Percentiles rank a stretch among this genome's conserved stretches.
phyloP scores from a whole-genome alignment of 2,113 vertebrate species.

The Piprites chloris region DNA sequence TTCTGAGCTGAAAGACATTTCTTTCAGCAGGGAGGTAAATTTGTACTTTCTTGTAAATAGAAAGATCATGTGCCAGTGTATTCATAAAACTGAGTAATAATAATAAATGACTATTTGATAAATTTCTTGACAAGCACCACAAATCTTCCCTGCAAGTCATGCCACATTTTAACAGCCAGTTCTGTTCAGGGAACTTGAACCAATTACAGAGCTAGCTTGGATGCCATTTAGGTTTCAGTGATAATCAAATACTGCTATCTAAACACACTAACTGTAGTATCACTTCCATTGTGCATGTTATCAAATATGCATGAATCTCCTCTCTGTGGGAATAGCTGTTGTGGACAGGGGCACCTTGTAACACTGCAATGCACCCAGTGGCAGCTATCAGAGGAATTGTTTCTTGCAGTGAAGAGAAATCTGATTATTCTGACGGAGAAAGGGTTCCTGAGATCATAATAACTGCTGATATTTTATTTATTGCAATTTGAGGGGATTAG shows the following conservation, averaged over 20 bases:
- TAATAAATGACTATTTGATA: background rate
- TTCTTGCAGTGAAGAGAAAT: background rate
- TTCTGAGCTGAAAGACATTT: background rate
- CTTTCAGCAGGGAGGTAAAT: background rate
- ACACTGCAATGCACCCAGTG: background rate
- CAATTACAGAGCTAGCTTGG: background rate
- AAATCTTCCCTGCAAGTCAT: background rate
- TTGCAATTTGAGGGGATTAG: background rate
- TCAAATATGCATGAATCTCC: background rate
- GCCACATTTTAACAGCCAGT: background rate
- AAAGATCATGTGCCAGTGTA: background rate
- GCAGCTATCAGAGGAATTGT: background rate
- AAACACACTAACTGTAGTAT: background rate
- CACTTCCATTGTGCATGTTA: background rate
- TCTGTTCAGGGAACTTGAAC: background rate
- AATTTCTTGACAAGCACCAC: background rate
- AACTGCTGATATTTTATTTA: background rate
- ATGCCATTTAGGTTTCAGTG: background rate
- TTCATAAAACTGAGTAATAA: background rate
- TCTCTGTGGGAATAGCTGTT: background rate
- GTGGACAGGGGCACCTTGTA: background rate
- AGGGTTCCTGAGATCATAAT: background rate
- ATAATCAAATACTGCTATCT: background rate
- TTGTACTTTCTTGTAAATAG: background rate
- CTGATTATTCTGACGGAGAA: background rate